Base-by-base conservation (phyloP, 37 sponge, comb jelly and placozoan genomes). In the Axinella damicornis region DNA sequence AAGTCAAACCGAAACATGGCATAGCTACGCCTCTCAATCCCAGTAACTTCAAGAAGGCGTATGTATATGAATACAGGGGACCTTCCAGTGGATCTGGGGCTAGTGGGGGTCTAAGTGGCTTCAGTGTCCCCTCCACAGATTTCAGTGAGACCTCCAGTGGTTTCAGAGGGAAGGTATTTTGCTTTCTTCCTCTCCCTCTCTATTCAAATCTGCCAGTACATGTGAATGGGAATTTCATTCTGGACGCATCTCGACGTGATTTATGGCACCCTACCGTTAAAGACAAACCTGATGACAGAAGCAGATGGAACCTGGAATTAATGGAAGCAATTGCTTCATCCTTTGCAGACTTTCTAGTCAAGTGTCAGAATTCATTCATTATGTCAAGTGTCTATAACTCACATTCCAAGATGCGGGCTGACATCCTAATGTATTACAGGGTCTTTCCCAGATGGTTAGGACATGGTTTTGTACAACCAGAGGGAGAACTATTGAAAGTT, bases 281-380 rank as follows among this genome's bases (percentile, higher is more conserved):
- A 76, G 41, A 66, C 35, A 31, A 30, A 17, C 58, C 36, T 53
- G 83, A 82, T 33, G 62, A 74, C 53, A 87, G 60, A 19, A 14
- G 22, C 17, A 61, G 63, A 53, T 94, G 94, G 94, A 94, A 94
- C 69, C 28, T 59, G 0, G 20, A 55, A 19, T 69, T 93, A 15
- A 84, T 94, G 15, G 52, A 71, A 36, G 84, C 80, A 2, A 86
- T 86, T 82, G 46, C 78, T 6, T 57, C 90, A n/a, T 90, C 94
- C 32, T 93, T 85, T 70, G 65, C 57, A 5, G 9, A 73, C 6
- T 87, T 94, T 57, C 70, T 94, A 21, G 57, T 60, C 12, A 19
- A 69, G 5, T 18, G 15, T 69, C 56, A 30, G 34, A 15, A 22
- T 2, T 15, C 38, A 32, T 65, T 28, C 2, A 0, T 85, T 28